Conservation (phyloP, 2,888 invertebrate species). For the Sacculina carcini region DNA sequence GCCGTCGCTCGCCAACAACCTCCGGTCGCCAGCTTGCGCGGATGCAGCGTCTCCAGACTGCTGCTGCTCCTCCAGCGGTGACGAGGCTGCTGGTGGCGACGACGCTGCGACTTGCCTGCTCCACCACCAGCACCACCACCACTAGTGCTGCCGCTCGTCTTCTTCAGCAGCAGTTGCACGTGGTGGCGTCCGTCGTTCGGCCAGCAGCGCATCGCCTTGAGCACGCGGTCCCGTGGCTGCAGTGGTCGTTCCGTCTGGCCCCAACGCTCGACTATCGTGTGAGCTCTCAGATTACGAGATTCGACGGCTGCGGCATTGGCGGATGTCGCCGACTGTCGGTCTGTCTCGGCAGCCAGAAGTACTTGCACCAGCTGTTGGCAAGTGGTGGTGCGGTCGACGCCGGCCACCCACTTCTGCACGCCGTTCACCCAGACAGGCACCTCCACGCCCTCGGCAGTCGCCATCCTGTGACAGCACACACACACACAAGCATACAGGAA, state of each 20-base stretch:
- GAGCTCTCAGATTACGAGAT: constrained; percentile 21
- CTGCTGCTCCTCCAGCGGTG: constrained; percentile 1
- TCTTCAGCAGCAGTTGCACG: constrained; percentile 11
- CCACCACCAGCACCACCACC: no score
- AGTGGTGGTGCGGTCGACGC: constrained; percentile 44
- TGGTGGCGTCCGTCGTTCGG: constrained; percentile 10
- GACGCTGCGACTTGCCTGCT: not conserved
- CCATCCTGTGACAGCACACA: no score
- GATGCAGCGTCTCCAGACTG: constrained; percentile 1
- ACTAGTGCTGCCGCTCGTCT: not conserved
- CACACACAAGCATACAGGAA: no score
- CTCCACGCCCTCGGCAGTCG: no score
- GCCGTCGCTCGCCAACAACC: no score
- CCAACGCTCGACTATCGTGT: constrained; percentile 50
- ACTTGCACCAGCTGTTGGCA: constrained; percentile 51
- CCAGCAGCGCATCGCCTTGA: constrained; percentile 12
- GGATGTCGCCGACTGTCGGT: constrained; percentile 20
- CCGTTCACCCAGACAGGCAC: constrained; percentile 47
- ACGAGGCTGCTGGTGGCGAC: not conserved
- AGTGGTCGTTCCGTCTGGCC: constrained; percentile 31
- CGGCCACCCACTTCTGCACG: constrained; percentile 51
- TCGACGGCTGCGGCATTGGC: constrained; percentile 9
- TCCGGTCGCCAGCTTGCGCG: constrained; percentile 1
- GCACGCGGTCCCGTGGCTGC: constrained; percentile 1
- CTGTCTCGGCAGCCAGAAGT: constrained; percentile 28